Percentiles rank a stretch among this genome's conserved stretches.
phyloP scores from a whole-genome alignment of 92 coral and sea anemone species.

The Bergia puertoricense region DNA sequence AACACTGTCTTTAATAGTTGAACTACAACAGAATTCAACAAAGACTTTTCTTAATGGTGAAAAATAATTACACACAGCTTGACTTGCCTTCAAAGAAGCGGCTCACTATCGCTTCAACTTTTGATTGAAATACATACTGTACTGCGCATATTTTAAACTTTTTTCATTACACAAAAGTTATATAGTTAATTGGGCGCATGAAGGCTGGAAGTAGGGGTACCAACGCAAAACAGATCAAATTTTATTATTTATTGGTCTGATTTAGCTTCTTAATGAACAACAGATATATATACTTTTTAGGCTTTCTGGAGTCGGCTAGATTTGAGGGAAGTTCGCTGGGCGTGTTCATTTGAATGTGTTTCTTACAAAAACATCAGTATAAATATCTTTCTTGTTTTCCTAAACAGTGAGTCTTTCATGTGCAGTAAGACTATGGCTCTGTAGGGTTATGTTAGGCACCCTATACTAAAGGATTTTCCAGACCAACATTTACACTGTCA shows the following conservation, averaged over 20 bases:
- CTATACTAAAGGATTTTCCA: not conserved
- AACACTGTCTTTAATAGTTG: not conserved
- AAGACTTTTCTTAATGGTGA: not conserved
- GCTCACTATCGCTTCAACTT: not conserved
- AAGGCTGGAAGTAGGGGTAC: constrained; percentile 9
- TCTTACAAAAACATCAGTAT: not conserved
- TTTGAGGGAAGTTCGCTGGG: not conserved
- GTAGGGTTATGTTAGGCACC: not conserved
- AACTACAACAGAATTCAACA: not conserved
- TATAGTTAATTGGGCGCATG: constrained; percentile 24
- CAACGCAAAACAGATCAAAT: not conserved
- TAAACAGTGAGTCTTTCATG: not conserved
- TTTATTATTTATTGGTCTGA: not conserved
- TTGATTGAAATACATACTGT: not conserved
- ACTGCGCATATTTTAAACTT: constrained; percentile 1
- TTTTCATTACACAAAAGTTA: constrained; percentile 3
- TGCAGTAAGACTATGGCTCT: no score
- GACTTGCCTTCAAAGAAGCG: not conserved
- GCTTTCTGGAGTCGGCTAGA: not conserved
- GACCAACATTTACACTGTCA: not conserved
- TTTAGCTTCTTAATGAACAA: not conserved
- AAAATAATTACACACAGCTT: constrained; percentile 13
- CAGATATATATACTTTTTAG: not conserved
- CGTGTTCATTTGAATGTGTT: not conserved
- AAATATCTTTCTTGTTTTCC: not conserved